These are phyloP conservation scores for Spondyliosoma cantharus DNA, from an alignment of 2,797 vertebrate genomes.

Conservation along the genomic window DNA sequence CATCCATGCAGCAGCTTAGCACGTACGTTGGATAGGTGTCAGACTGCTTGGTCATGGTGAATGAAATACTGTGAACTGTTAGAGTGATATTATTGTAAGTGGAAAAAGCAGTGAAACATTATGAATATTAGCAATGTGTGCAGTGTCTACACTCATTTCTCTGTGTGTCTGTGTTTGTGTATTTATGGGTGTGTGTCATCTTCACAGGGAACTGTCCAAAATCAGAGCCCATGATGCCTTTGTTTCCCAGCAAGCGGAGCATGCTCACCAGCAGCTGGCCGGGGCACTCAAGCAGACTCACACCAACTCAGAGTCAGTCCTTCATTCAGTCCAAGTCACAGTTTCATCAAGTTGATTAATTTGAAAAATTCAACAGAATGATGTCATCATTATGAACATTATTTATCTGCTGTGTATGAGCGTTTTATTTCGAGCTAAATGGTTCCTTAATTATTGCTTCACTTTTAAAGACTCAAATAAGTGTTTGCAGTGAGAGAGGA, in stretches of 20 bases:
- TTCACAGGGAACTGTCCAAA: conserved; percentile 84
- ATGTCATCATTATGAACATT: background rate
- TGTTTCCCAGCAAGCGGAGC: conserved; percentile 84
- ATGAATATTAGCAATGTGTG: background rate
- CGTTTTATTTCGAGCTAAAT: background rate
- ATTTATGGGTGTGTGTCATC: conserved; percentile 13
- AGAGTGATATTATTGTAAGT: background rate
- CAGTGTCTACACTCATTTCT: background rate
- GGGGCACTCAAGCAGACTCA: conserved; percentile 82
- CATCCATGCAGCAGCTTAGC: conserved; percentile 84
- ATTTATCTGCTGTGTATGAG: background rate
- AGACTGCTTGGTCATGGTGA: background rate
- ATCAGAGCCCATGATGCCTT: conserved; percentile 82
- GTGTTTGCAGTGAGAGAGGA: background rate
- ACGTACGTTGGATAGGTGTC: conserved; percentile 80
- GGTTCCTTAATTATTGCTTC: background rate
- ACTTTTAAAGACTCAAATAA: background rate
- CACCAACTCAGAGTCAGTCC: conserved; percentile 86
- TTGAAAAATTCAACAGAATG: background rate
- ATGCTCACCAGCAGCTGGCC: conserved; percentile 82
- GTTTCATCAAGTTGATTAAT: background rate
- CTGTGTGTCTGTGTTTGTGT: background rate
- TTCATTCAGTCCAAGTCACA: background rate
- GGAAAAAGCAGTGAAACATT: conserved; percentile 11
- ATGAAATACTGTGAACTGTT: background rate